Evolutionary conservation across 2,797 vertebrate species (phyloP).

Genomic region (Falco concolor): DNA sequence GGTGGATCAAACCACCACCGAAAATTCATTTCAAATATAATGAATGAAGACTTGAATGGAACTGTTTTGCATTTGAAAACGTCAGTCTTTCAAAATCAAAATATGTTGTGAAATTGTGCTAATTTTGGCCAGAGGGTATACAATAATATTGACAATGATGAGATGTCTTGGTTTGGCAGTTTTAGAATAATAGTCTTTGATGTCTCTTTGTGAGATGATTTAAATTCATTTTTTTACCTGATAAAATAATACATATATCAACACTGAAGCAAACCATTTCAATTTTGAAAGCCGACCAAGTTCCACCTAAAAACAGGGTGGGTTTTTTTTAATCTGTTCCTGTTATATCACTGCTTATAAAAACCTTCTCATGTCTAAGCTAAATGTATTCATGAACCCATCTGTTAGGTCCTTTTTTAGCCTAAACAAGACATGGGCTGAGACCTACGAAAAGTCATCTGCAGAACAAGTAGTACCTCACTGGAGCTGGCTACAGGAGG

Average conservation of each 20-base stretch:
- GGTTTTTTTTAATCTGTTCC: background rate
- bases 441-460: background rate
- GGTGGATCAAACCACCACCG: background rate
- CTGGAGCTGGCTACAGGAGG: background rate
- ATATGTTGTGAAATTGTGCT: background rate
- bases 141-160: background rate
- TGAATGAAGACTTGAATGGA: background rate
- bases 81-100: background rate
- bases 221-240: background rate
- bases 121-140: background rate
- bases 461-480: background rate
- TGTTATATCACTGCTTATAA: conserved; percentile 8
- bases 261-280: background rate
- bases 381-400: conserved; percentile 36
- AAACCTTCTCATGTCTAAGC: background rate
- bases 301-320: background rate
- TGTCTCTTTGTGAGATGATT: background rate
- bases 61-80: background rate
- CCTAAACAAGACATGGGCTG: background rate
- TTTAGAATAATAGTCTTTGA: background rate
- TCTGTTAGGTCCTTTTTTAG: conserved; percentile 43
- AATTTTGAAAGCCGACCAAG: background rate
- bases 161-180: background rate
- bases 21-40: background rate
- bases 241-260: background rate